phyloP scores from a whole-genome alignment of 2,888 invertebrate species.

The Eupithecia centaureata region DNA sequence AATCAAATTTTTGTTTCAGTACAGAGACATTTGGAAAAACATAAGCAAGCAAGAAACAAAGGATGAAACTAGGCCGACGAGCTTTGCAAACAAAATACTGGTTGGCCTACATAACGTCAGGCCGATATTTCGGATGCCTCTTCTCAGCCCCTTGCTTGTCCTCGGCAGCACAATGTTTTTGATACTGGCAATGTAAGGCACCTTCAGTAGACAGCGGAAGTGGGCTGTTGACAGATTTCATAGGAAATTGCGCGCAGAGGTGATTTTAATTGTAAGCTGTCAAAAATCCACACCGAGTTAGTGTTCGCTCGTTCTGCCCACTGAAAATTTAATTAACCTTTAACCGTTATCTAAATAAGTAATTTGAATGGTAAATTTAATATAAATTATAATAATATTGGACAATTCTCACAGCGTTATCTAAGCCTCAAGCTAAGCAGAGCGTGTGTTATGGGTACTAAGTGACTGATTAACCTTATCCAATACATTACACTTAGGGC shows the following conservation, averaged over 20 bases:
- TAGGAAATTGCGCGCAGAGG: background rate
- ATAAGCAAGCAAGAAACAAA: slow-evolving; percentile 41
- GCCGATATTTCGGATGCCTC: slow-evolving; percentile 54
- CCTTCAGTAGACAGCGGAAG: background rate
- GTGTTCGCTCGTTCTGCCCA: background rate
- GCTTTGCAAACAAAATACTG: slow-evolving; percentile 42
- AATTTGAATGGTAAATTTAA: background rate
- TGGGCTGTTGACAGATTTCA: background rate
- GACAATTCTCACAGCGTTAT: too few species aligned
- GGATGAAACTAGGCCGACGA: slow-evolving; percentile 17
- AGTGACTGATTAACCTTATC: too few species aligned
- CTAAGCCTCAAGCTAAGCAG: too few species aligned
- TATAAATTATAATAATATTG: too few species aligned
- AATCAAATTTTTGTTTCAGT: slow-evolving; percentile 43
- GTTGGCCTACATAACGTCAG: slow-evolving; percentile 54
- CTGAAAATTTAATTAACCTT: background rate
- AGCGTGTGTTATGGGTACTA: too few species aligned
- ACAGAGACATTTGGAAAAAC: slow-evolving; percentile 54
- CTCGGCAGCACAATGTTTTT: slow-evolving; percentile 50
- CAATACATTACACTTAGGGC: too few species aligned
- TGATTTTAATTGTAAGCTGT: background rate
- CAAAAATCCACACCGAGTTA: background rate
- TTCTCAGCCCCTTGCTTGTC: slow-evolving; percentile 48
- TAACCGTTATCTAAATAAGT: background rate
- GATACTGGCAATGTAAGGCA: slow-evolving; percentile 55